These are phyloP conservation scores for Drepana falcataria DNA, from an alignment of 2,888 invertebrate species.

Conservation along the genomic window DNA sequence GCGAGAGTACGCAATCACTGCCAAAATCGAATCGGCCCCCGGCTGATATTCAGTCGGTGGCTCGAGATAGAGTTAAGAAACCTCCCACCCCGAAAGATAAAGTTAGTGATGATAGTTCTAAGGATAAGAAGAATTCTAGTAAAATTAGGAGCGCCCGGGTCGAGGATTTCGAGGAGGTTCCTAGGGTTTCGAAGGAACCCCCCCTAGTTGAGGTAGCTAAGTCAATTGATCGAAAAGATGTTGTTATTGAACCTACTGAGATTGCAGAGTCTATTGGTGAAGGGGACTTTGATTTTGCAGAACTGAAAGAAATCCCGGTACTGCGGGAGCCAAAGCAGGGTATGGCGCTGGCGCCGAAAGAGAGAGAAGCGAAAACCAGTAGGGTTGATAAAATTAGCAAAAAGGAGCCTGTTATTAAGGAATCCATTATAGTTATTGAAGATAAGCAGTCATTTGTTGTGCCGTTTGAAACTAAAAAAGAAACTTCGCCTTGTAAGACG, in stretches of 20 bases:
- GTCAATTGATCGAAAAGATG: not conserved
- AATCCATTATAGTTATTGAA: slow-evolving; percentile 7
- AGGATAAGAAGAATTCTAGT: slow-evolving; percentile 28
- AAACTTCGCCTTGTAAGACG: slow-evolving; percentile 13
- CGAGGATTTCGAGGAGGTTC: slow-evolving; percentile 5
- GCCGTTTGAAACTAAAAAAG: slow-evolving; percentile 23
- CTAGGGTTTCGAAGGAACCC: not conserved
- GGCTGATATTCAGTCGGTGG: slow-evolving; percentile 60
- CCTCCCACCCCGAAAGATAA: slow-evolving; percentile 59
- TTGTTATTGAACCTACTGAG: not conserved
- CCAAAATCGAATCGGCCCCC: slow-evolving; percentile 44
- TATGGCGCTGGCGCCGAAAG: not conserved
- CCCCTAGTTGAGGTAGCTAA: not conserved
- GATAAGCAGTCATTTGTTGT: slow-evolving; percentile 11
- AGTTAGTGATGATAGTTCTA: slow-evolving; percentile 49
- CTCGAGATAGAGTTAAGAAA: slow-evolving; percentile 51
- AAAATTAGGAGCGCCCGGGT: slow-evolving; percentile 15
- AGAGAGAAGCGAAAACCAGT: not conserved
- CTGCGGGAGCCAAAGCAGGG: not conserved
- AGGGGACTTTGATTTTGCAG: not conserved
- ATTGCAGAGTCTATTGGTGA: not conserved
- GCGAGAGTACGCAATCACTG: slow-evolving; percentile 44
- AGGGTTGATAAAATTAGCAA: not conserved
- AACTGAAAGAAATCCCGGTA: slow-evolving; percentile 1
- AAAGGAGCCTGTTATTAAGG: slow-evolving; percentile 6